Base-by-base conservation (phyloP, 1,140 invertebrate genomes). In the Thereuonema tuberculata region DNA sequence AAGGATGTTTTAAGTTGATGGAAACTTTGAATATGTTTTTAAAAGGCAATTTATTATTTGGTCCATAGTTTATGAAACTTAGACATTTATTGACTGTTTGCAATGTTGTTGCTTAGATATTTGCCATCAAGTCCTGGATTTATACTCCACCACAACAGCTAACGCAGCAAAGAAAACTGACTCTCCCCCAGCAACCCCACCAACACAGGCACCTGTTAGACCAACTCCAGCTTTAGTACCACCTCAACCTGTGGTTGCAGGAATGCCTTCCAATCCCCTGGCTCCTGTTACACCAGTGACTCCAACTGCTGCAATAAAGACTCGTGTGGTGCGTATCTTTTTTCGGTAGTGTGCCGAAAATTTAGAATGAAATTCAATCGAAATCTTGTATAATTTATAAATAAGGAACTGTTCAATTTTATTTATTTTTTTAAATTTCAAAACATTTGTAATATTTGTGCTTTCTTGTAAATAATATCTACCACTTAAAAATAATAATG, bases 111-210 rank as follows among this genome's bases (percentile, higher is more conserved):
- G n/a, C n/a, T 37, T 69, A 85, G 92, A 95, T 76, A 95, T 97
- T 65, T 98, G 94, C 69, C 94, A 98, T 77, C 93, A 98, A 78
- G 88, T 93, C 20, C 75, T 96, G 64, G 92, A 96, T 75, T 72
- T 90, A 61, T 90, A 90, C 73, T 86, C 84, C 24, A 64, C 27
- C 26, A 55, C 23, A 9, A 14, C 53, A n/a, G n/a, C n/a, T n/a
- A n/a, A n/a, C 28, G 9, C 49, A 24, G 25, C 24, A 20, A 43
- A 2, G 2, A 60, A 5, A 28, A 29, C 2, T 2, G 49, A 31
- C 9, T 29, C 59, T 3, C 48, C 59, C 5, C 48, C 50, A 23
- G 26, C 27, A 23, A 37, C 59, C 17, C 50, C 59, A n/a, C 48
- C 59, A 24, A 17, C 37, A 43, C 5, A 20, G 25, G 23, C 15